Base-by-base conservation (phyloP, 2,888 invertebrate genomes). In the Melanophora roralis region DNA sequence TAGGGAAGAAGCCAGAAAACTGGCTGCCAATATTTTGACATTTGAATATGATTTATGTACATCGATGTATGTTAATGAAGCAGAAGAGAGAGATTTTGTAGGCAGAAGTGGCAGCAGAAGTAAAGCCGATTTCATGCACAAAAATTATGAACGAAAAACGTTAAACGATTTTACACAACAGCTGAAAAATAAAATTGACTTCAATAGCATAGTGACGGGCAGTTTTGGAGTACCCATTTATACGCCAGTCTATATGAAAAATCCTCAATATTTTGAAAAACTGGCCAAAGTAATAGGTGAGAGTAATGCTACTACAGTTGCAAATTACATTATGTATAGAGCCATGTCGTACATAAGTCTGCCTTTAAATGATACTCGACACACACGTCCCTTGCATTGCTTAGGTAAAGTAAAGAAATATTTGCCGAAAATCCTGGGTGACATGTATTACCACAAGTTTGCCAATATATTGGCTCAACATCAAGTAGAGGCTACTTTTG, bases 311-410 rank as follows among this genome's bases (percentile, higher is more conserved):
- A 85, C 83, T 4, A 82, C 83, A 6, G 77, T 89, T 7, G 89
- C 89, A 9, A 89, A 89, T 75, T 89, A 89, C 21, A 84, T 89
- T 0, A 89, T 89, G 89, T 89, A 88, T 51, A 84, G 88, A 8
- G 87, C 88, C 0, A 36, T 88, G 1, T 80, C 85, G 12, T 21
- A 47, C 1, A 72, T 85, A 0, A 83, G 83, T 6, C 82, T 88
- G 57, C 82, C 84, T 3, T 32, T 80, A 40, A 68, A 84, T 77
- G 76, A 83, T 60, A 53, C 80, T 11, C n/a, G 78, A 16, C 55
- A 38, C 9, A 69, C 32, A 12, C 43, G 83, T 12, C 80, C 82
- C 12, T 47, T 51, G 1, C 76, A 80, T 47, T 88, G 88, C 16
- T 23, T 88, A 32, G 62, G 68, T 2, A 64, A 68, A n/a, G 72